Base-by-base conservation (phyloP, 2,113 vertebrate species). In the Pachypanchax playfairii region DNA sequence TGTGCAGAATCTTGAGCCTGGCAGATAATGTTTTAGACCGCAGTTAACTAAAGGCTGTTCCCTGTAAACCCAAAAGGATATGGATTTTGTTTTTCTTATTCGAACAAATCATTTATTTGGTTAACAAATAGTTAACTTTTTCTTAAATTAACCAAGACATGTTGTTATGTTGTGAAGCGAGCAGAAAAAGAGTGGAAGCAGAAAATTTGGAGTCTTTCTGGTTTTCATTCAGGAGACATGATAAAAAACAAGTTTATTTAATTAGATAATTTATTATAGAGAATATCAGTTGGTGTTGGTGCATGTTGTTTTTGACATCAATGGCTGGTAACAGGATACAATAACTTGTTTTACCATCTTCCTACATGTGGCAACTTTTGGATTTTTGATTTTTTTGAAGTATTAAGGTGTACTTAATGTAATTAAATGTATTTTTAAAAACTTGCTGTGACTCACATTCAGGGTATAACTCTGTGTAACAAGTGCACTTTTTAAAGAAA, bases 1-100 rank as follows among this genome's bases (percentile, higher is more conserved):
- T 58, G 85, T 92, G 91, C 90, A 91, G 90, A 93, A 92, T 92
- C 84, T 93, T 81, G 89, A 91, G 87, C 85, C 87, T 87, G 61
- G 80, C 72, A 88, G 90, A 90, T 91, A 92, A 90, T 91, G 86
- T 87, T 88, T 85, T 79, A 70, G 84, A 80, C 72, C 28, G 36
- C 82, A 79, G 82, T 74, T 88, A 79, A 75, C 75, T 85, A 85
- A 73, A 72, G 72, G 64, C 72, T 59, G 77, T 80, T 65, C 58
- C 56, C 72, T 57, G 39, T 47, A 35, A 55, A 74, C 68, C 58
- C 52, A 83, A 84, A 58, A 73, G 43, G 49, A 39, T 64, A 46
- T 3, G 20, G 26, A 17, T 51, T 33, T n/a, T 13, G n/a, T n/a
- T n/a, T n/a, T n/a, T n/a, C n/a, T n/a, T n/a, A n/a, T 18, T 33